phyloP scores from a whole-genome alignment of 2,113 vertebrate species.

The Bubo bubo region DNA sequence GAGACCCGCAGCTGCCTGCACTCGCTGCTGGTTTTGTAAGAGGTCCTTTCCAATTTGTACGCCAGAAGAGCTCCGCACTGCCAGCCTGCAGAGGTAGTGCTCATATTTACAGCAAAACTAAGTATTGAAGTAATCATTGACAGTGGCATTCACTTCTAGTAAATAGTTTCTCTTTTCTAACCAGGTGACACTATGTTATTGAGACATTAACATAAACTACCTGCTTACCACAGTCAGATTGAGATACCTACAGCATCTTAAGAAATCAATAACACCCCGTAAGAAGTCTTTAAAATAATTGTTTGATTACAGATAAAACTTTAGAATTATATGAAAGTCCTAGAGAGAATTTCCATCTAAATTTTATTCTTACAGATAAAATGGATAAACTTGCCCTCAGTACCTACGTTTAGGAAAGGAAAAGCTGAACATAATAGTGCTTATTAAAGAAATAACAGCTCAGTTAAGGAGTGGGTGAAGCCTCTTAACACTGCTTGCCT shows the following conservation, averaged over 20 bases:
- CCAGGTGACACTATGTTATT: neutral
- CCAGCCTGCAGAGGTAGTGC: neutral
- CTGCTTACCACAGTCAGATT: neutral
- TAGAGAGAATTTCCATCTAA: neutral
- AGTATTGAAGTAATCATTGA: neutral
- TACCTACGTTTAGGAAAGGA: neutral
- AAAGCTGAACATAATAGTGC: neutral
- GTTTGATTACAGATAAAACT: neutral
- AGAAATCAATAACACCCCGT: neutral
- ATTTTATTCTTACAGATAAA: neutral
- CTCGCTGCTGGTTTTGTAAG: neutral
- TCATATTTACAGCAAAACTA: neutral
- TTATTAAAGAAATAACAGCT: neutral
- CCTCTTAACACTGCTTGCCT: neutral
- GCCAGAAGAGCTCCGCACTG: neutral
- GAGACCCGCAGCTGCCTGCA: neutral
- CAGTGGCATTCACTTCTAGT: neutral
- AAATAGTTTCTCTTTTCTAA: neutral
- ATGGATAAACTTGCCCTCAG: neutral
- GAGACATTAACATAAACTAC: neutral
- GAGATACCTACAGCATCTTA: neutral
- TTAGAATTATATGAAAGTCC: neutral
- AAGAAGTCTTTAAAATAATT: neutral
- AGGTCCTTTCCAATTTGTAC: accelerated
- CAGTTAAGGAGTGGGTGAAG: neutral